Evolutionary conservation across 2,888 invertebrate genomes (phyloP).

Genomic region (Phoenoteleia sp.): DNA sequence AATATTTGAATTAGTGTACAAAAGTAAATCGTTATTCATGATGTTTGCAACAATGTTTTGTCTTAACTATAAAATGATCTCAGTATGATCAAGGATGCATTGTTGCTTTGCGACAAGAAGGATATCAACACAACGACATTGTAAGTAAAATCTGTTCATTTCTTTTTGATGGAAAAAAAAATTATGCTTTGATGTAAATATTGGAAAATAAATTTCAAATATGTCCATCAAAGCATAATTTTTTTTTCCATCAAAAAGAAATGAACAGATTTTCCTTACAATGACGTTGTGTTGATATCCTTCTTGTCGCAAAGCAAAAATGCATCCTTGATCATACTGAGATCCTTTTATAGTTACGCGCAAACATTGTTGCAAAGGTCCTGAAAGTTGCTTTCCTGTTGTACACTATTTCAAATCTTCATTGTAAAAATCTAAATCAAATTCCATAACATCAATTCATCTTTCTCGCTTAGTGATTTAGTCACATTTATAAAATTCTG

Average conservation of each 20-base stretch:
- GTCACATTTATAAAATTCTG: neutral
- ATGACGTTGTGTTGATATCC: conserved; percentile 49
- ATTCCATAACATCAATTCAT: too few species aligned
- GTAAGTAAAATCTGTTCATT: conserved; percentile 57
- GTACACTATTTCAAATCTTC: neutral
- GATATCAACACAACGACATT: conserved; percentile 46
- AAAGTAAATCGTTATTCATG: too few species aligned
- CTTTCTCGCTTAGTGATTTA: neutral
- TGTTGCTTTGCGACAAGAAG: conserved; percentile 34
- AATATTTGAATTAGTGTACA: neutral
- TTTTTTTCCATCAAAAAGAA: conserved; percentile 13
- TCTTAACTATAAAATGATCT: conserved; percentile 52
- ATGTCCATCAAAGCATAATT: conserved; percentile 56
- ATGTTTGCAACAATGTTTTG: conserved; percentile 39
- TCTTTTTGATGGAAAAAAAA: neutral
- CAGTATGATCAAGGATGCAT: conserved; percentile 45
- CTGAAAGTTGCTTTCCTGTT: too few species aligned
- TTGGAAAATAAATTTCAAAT: conserved; percentile 44
- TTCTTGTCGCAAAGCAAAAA: conserved; percentile 32
- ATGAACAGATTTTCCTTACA: conserved; percentile 52
- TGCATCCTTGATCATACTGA: conserved; percentile 44
- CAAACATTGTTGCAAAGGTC: conserved; percentile 34
- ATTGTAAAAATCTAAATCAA: conserved; percentile 15
- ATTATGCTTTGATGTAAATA: conserved; percentile 56
- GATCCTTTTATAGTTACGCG: conserved; percentile 56